Conservation (phyloP, 2,888 invertebrate genomes). For the Dendrolimus pini region DNA sequence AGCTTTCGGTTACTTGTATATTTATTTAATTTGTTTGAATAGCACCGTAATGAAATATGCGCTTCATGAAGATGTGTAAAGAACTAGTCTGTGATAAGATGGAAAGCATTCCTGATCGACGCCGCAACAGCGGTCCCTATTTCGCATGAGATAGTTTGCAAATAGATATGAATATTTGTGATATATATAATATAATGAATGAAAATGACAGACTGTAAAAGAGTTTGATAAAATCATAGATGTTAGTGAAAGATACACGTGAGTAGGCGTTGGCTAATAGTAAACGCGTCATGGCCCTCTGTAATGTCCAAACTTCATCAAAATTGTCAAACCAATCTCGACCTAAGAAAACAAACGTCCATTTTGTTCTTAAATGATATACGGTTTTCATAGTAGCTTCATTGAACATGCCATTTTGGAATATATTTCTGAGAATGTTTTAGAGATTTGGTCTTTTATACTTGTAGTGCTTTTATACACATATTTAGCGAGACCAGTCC, state of each 20-base stretch:
- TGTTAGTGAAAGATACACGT: constrained; percentile 25
- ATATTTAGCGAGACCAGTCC: constrained; percentile 72
- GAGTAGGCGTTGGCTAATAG: not conserved
- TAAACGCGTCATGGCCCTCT: constrained; percentile 16
- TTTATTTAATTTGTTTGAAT: no score
- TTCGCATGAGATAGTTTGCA: constrained; percentile 63
- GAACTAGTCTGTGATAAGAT: constrained; percentile 56
- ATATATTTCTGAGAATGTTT: constrained; percentile 71
- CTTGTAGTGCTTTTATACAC: constrained; percentile 74
- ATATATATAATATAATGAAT: constrained; percentile 36
- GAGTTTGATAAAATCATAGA: constrained; percentile 53
- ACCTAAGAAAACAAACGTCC: constrained; percentile 72
- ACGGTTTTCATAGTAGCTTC: constrained; percentile 65
- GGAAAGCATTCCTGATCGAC: constrained; percentile 36
- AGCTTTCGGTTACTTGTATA: no score
- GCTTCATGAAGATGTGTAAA: no score
- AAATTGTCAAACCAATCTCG: constrained; percentile 63
- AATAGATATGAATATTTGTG: constrained; percentile 63
- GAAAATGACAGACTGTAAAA: constrained; percentile 59
- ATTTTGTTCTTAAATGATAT: constrained; percentile 68
- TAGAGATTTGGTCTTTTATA: constrained; percentile 62
- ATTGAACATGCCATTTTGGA: constrained; percentile 65
- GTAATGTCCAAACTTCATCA: constrained; percentile 58
- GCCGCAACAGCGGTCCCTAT: constrained; percentile 32
- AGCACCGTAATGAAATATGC: no score